phyloP scores from a whole-genome alignment of 2,113 vertebrate genomes.

The Peromyscus maniculatus region DNA sequence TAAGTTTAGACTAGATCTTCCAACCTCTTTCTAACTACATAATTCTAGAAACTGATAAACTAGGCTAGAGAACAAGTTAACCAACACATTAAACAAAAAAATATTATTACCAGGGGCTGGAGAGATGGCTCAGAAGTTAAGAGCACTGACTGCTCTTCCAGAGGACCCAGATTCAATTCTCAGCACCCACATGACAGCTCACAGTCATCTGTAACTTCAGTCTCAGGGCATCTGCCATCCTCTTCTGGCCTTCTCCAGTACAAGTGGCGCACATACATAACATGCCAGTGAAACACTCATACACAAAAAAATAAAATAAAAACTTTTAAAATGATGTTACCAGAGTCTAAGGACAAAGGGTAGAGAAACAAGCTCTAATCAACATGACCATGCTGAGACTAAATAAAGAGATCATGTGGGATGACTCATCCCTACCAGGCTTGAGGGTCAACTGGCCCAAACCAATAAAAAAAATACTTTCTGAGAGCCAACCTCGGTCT shows the following conservation, averaged over 20 bases:
- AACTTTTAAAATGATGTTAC: background rate
- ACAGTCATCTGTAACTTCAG: background rate
- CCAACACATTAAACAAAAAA: background rate
- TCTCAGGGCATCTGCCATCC: background rate
- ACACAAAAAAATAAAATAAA: background rate
- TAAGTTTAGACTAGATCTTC: background rate
- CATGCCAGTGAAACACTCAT: background rate
- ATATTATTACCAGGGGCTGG: background rate
- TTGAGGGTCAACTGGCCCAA: no score
- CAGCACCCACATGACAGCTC: background rate
- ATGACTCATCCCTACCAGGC: no score
- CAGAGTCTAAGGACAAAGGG: background rate
- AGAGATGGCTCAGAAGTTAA: background rate
- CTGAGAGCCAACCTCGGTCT: no score
- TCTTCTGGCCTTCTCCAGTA: background rate
- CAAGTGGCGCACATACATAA: background rate
- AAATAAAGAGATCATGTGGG: background rate
- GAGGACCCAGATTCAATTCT: background rate
- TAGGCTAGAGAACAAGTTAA: background rate
- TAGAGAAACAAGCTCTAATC: background rate
- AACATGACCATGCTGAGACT: background rate
- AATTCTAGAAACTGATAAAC: slow-evolving; percentile 37
- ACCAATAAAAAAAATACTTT: no score
- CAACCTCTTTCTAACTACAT: background rate
- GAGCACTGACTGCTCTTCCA: no score